Evolutionary conservation across 30 jellyfish, hydroid and myxozoan genomes (phyloP).

Genomic region (Aurelia sp.): DNA sequence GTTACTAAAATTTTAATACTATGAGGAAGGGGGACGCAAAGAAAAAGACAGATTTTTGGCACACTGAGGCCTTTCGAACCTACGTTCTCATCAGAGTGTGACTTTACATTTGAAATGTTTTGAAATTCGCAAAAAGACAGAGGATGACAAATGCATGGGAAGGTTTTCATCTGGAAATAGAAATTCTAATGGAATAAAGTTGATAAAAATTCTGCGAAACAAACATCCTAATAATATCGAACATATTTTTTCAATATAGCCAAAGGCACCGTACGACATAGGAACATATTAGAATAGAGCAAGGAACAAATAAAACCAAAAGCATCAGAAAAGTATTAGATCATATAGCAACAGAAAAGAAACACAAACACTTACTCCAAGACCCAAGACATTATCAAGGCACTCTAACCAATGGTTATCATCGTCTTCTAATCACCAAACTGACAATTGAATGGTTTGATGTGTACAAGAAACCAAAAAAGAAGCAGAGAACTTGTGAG

Average conservation of each 20-base stretch:
- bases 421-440: too few relatives aligned
- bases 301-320: conserved; percentile 1
- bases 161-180: conserved; percentile 5
- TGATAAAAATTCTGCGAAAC: not conserved
- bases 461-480: not conserved
- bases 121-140: not conserved
- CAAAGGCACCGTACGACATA: conserved; percentile 25
- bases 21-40: too few relatives aligned
- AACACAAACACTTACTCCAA: conserved; percentile 14
- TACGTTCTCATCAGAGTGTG: too few relatives aligned
- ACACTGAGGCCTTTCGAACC: too few relatives aligned
- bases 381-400: conserved; percentile 14
- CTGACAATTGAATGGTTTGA: too few relatives aligned
- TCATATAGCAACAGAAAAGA: not conserved
- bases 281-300: conserved; percentile 4
- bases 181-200: not conserved
- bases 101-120: too few relatives aligned
- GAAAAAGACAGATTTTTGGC: too few relatives aligned
- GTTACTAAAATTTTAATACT: too few relatives aligned
- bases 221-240: conserved; percentile 12
- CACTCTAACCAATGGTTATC: not conserved
- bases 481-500: not conserved
- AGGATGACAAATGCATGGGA: conserved; percentile 15
- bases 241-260: not conserved
- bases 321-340: not conserved